phyloP scores from a whole-genome alignment of 2,888 invertebrate genomes.

The Isoperla grammatica region DNA sequence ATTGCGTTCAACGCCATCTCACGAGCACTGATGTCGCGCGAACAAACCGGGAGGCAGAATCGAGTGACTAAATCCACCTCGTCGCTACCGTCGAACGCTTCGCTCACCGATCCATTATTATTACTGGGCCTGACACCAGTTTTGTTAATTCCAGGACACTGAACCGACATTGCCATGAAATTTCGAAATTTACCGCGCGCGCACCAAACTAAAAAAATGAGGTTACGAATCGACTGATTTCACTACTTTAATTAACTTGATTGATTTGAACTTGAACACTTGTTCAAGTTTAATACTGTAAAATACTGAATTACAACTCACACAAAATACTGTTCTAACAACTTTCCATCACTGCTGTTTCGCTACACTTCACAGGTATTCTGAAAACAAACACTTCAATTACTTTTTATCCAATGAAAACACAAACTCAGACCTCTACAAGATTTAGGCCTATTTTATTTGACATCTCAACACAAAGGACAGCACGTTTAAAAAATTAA shows the following conservation, averaged over 20 bases:
- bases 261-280: conserved; percentile 6
- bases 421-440: too few species aligned
- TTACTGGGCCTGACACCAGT: neutral
- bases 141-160: neutral
- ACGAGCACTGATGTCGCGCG: conserved; percentile 48
- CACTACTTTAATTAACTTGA: neutral
- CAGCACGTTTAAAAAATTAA: too few species aligned
- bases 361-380: too few species aligned
- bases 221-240: neutral
- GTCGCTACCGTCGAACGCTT: conserved; percentile 34
- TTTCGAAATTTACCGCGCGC: neutral
- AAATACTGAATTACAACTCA: neutral
- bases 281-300: neutral
- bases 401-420: too few species aligned
- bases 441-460: too few species aligned
- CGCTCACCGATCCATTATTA: neutral
- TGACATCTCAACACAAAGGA: too few species aligned
- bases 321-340: too few species aligned
- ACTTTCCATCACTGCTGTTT: too few species aligned
- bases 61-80: conserved; percentile 48
- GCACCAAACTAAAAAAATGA: neutral
- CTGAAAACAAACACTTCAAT: too few species aligned
- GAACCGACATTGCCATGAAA: conserved; percentile 5
- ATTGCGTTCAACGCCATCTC: conserved; percentile 49
- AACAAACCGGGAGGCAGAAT: conserved; percentile 50